Base-by-base conservation (phyloP, 2,888 invertebrate genomes). In the Tenthredo mesomela region DNA sequence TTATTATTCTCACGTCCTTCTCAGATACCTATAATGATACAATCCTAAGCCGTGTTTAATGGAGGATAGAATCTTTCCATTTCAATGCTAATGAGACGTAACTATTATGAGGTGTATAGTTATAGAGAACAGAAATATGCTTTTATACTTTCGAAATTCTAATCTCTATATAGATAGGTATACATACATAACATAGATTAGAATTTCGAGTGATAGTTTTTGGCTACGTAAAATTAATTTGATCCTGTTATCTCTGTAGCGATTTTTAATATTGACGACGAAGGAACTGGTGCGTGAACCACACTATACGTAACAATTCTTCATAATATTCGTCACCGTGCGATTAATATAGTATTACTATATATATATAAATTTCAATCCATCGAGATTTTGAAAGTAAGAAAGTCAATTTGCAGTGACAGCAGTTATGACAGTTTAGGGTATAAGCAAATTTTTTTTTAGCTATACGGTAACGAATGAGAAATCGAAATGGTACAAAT, bases 1-100 rank as follows among this genome's bases (percentile, higher is more conserved):
- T 75, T 33, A 33, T n/a, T 18, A 77, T 77, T 77, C 77, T 29
- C 77, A 77, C 77, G 77, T 77, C 77, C 77, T 77, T 77, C 77
- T 67, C 18, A 33, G 29, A 21, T 61, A 61, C 61, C n/a, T 61
- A 3, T 61, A 61, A 21, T 3, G 47, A 40, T 47, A 40, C 40
- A 29, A 71, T 71, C 40, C 70, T n/a, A 3, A 25, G 9, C 2
- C 7, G 25, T 61, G 25, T 61, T 25, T 25, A 25, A 25, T 40
- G 10, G 6, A 37, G 70, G 70, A 71, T 71, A 71, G 70, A 37
- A 71, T 71, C 37, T 71, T 37, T 71, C n/a, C n/a, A n/a, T 54
- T 7, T 54, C 54, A 54, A 54, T 54, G 54, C 54, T 54, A 54
- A 54, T 54, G n/a, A 54, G 54, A 54, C 54, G 54, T 54, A n/a